phyloP scores from a whole-genome alignment of 2,888 invertebrate genomes.

The Cephus nigrinus region DNA sequence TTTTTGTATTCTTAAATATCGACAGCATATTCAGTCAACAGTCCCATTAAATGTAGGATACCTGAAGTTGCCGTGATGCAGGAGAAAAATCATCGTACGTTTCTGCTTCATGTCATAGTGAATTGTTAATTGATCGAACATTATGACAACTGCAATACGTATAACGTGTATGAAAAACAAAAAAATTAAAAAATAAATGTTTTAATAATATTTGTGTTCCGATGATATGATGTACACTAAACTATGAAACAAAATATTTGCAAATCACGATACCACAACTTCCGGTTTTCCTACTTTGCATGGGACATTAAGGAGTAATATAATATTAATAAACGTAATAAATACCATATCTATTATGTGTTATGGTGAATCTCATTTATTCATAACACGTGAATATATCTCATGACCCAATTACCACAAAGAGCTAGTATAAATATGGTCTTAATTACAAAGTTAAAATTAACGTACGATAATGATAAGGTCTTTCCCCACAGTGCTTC shows the following conservation, averaged over 20 bases:
- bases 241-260: neutral
- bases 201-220: neutral
- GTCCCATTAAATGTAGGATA: neutral
- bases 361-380: constrained; percentile 41
- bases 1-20: neutral
- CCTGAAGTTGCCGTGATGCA: neutral
- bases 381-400: constrained; percentile 32
- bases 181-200: no score
- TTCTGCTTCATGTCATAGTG: no score
- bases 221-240: neutral
- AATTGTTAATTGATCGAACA: no score
- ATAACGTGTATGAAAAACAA: no score
- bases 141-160: no score
- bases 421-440: constrained; percentile 21
- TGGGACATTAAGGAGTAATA: neutral
- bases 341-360: neutral
- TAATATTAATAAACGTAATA: neutral
- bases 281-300: neutral
- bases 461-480: constrained; percentile 34
- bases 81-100: no score
- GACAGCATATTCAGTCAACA: neutral
- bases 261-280: neutral
- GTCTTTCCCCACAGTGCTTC: neutral
- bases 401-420: constrained; percentile 50
- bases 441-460: constrained; percentile 37